phyloP scores from a whole-genome alignment of 2,888 invertebrate species.

The Calephelis perditalis region DNA sequence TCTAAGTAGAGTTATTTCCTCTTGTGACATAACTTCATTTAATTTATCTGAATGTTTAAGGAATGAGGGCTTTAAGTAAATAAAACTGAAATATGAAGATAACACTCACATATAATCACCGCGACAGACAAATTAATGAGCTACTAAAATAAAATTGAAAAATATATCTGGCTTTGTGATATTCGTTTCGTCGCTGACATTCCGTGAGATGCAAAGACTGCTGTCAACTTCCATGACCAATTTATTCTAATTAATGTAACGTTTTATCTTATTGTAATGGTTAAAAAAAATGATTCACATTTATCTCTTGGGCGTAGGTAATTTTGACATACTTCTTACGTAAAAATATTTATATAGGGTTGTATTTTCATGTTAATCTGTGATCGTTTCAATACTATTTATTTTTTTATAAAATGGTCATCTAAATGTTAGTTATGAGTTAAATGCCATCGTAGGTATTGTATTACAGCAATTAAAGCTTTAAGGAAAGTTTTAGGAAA shows the following conservation, averaged over 20 bases:
- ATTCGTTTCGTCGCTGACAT: constrained; percentile 19
- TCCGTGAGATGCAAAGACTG: constrained; percentile 25
- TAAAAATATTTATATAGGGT: too few species aligned
- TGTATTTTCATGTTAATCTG: too few species aligned
- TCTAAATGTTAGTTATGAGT: too few species aligned
- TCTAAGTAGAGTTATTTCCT: neutral
- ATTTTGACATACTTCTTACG: neutral
- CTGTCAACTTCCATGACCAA: constrained; percentile 30
- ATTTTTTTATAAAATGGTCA: too few species aligned
- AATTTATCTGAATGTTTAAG: neutral
- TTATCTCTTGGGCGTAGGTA: neutral
- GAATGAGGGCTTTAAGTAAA: neutral
- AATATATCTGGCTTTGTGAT: constrained; percentile 12
- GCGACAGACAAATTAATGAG: constrained; percentile 17
- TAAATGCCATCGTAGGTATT: too few species aligned
- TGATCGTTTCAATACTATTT: too few species aligned
- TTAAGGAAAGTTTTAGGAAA: too few species aligned
- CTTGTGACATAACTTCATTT: neutral
- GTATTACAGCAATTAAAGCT: too few species aligned
- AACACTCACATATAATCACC: neutral
- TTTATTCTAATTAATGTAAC: constrained; percentile 29
- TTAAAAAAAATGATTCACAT: neutral
- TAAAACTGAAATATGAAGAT: constrained; percentile 2
- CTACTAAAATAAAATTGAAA: constrained; percentile 15
- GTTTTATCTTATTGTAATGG: constrained; percentile 10